Conservation (phyloP, 2,888 invertebrate species). For the Macaria liturata region DNA sequence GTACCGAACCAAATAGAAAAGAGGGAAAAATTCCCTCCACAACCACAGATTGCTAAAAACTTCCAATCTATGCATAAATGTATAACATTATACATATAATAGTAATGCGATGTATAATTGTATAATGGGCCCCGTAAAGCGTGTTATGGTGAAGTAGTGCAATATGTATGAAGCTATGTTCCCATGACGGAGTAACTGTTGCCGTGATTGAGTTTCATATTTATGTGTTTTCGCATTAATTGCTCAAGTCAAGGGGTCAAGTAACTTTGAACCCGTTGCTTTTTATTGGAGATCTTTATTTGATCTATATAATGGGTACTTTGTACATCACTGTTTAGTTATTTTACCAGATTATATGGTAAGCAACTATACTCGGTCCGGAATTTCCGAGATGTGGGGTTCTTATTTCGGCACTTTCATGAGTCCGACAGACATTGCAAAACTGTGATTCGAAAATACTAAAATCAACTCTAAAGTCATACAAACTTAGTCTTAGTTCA, state of each 20-base stretch:
- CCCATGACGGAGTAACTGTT: slow-evolving; percentile 79
- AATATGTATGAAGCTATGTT: slow-evolving; percentile 71
- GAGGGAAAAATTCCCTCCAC: neutral
- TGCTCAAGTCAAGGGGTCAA: slow-evolving; percentile 59
- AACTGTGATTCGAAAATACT: too few relatives aligned
- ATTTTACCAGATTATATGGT: too few relatives aligned
- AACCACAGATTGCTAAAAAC: neutral
- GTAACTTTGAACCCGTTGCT: slow-evolving; percentile 57
- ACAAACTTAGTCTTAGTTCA: too few relatives aligned
- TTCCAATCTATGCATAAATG: slow-evolving; percentile 13
- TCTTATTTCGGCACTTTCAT: too few relatives aligned
- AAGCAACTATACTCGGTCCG: too few relatives aligned
- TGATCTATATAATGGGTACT: too few relatives aligned
- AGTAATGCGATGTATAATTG: slow-evolving; percentile 40
- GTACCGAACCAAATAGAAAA: too few relatives aligned
- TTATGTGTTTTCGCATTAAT: slow-evolving; percentile 62
- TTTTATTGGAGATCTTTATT: slow-evolving; percentile 6
- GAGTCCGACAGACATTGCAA: too few relatives aligned
- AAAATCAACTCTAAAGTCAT: too few relatives aligned
- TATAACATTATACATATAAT: slow-evolving; percentile 36
- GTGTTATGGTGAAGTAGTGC: slow-evolving; percentile 64
- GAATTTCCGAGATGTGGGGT: too few relatives aligned
- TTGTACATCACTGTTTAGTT: too few relatives aligned
- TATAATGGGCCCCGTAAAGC: slow-evolving; percentile 55
- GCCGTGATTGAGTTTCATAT: slow-evolving; percentile 68